A percentile compares a stretch with the other conserved stretches of the same genome.
Conservation (phyloP, 2,888 invertebrate genomes). For the Anarsia innoxiella region DNA sequence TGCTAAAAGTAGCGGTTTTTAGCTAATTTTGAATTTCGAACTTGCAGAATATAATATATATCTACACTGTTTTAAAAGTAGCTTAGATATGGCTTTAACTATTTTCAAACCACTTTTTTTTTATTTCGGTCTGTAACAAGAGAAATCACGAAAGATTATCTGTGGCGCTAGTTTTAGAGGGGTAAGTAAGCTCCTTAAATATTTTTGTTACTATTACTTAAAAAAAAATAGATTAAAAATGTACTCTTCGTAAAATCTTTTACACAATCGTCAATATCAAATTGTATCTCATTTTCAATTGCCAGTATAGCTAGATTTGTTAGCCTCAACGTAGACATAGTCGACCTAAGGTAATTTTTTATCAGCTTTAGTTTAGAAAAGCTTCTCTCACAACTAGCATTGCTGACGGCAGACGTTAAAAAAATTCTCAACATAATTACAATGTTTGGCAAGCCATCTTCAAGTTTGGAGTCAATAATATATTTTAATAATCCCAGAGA, state of each 20-base stretch:
- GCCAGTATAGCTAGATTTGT: not conserved
- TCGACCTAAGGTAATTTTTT: conserved; percentile 2
- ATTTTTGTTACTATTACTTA: too few relatives aligned
- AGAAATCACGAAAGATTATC: too few relatives aligned
- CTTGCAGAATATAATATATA: too few relatives aligned
- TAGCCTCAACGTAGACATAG: not conserved
- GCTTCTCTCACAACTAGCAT: not conserved
- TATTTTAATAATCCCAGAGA: not conserved
- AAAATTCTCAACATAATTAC: not conserved
- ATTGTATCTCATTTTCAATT: not conserved
- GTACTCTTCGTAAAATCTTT: not conserved
- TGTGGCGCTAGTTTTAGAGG: too few relatives aligned
- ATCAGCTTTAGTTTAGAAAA: conserved; percentile 3
- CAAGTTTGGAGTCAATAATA: not conserved
- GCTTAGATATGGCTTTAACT: too few relatives aligned
- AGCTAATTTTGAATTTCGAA: too few relatives aligned
- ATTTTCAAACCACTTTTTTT: too few relatives aligned
- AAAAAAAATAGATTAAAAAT: too few relatives aligned
- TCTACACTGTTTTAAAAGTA: too few relatives aligned
- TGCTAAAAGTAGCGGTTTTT: too few relatives aligned
- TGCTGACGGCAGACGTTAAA: not conserved
- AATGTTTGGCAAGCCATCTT: not conserved
- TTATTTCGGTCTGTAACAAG: too few relatives aligned
- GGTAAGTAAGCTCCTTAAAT: too few relatives aligned
- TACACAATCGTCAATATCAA: not conserved